Conservation (phyloP, 2,888 invertebrate species). For the Biston stratarius region DNA sequence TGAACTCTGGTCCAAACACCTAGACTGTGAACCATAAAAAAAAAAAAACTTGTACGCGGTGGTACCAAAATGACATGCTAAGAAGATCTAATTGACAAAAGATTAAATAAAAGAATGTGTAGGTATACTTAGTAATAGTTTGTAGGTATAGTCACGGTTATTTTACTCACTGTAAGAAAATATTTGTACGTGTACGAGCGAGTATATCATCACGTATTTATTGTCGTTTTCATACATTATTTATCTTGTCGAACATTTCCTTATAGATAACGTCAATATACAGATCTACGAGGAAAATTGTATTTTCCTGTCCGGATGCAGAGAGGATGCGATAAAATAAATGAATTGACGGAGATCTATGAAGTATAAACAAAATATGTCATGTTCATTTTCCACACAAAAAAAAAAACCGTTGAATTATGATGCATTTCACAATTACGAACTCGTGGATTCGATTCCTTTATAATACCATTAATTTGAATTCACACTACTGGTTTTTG, state of each 20-base stretch:
- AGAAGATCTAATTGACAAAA: no score
- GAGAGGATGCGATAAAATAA: not conserved
- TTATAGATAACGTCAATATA: conserved; percentile 4
- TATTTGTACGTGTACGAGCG: not conserved
- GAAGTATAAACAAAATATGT: not conserved
- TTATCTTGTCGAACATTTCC: conserved; percentile 4
- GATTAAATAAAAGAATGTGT: no score
- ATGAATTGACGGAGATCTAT: not conserved
- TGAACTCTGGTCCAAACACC: no score
- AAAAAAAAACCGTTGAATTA: not conserved
- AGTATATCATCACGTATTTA: not conserved
- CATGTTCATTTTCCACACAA: not conserved
- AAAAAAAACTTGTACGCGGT: no score
- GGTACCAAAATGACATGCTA: no score
- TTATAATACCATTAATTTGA: no score
- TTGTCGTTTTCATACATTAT: not conserved
- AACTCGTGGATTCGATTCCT: no score
- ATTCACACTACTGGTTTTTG: no score
- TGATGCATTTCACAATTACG: no score
- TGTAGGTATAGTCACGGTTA: not conserved
- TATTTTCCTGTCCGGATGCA: conserved; percentile 3
- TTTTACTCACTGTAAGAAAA: not conserved
- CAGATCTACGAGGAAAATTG: conserved; percentile 7
- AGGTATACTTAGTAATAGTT: not conserved
- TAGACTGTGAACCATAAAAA: no score